A percentile compares a stretch with the other conserved stretches of the same genome.
phyloP scores from a whole-genome alignment of 2,113 vertebrate genomes.

The Brienomyrus longianalis region DNA sequence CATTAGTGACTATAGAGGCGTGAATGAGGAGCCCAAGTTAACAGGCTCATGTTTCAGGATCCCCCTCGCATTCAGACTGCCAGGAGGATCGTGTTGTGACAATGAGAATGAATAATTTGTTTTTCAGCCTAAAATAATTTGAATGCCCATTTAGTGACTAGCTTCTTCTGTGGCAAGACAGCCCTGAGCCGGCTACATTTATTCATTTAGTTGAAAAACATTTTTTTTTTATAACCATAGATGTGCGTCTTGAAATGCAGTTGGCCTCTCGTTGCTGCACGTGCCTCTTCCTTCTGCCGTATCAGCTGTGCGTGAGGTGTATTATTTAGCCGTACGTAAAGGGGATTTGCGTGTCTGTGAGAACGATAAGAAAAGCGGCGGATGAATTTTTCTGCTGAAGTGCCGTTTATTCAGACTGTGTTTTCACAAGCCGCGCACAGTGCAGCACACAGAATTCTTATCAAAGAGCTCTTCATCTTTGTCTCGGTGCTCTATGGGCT shows the following conservation, averaged over 20 bases:
- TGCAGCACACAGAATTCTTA: not conserved
- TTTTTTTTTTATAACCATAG: not conserved
- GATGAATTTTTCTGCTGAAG: not conserved
- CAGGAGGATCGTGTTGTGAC: not conserved
- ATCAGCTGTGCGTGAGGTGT: not conserved
- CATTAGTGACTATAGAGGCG: not conserved
- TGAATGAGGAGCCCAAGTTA: not conserved
- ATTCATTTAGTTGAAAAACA: not conserved
- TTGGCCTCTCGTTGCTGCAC: not conserved
- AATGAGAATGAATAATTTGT: not conserved
- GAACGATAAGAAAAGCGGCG: not conserved
- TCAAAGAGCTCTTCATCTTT: not conserved
- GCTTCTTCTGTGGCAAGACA: not conserved
- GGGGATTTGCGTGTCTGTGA: not conserved
- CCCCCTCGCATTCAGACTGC: not conserved
- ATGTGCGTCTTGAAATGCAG: not conserved
- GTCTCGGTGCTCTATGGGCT: not conserved
- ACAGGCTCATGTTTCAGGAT: not conserved
- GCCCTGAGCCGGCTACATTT: not conserved
- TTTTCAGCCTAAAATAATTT: not conserved
- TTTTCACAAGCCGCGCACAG: not conserved
- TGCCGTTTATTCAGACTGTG: not conserved
- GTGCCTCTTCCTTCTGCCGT: not conserved
- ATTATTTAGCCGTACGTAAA: not conserved
- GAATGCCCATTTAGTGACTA: not conserved